Evolutionary conservation across 2,113 vertebrate species (phyloP).

Genomic region (Acinonyx jubatus): DNA sequence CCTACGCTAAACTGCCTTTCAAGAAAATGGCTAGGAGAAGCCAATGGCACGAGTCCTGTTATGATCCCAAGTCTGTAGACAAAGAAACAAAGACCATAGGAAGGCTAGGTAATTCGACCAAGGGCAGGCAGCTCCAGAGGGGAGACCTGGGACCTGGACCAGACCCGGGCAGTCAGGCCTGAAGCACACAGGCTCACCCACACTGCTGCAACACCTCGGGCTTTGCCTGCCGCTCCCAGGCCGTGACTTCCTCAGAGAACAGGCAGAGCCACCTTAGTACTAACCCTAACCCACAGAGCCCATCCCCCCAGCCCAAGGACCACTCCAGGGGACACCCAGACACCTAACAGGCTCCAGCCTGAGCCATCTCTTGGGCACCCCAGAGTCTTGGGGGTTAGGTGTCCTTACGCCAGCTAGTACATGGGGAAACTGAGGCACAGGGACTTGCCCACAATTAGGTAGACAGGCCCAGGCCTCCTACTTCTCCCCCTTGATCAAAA

Average conservation of each 20-base stretch:
- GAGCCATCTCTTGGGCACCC: neutral
- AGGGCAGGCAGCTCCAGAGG: neutral
- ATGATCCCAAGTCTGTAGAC: neutral
- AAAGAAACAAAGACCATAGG: neutral
- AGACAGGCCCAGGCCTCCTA: neutral
- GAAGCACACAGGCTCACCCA: neutral
- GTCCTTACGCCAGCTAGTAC: neutral
- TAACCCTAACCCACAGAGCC: rapidly evolving
- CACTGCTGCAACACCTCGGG: rapidly evolving
- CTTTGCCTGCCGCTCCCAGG: neutral
- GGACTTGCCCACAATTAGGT: neutral
- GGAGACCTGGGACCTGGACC: neutral
- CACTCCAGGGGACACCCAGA: neutral
- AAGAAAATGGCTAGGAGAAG: rapidly evolving
- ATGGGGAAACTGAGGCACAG: neutral
- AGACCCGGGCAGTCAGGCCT: rapidly evolving
- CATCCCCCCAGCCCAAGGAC: neutral
- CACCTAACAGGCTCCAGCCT: neutral
- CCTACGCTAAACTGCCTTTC: neutral
- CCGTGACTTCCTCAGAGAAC: neutral
- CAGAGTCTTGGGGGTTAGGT: neutral
- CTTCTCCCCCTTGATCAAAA: neutral
- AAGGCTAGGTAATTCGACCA: neutral
- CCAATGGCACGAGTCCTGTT: neutral
- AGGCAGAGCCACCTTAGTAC: neutral